Percentiles rank a stretch among this genome's conserved stretches.
These are phyloP conservation scores for Zaprionus inermis DNA, from an alignment of 1,140 invertebrate species.

Conservation along the genomic window DNA sequence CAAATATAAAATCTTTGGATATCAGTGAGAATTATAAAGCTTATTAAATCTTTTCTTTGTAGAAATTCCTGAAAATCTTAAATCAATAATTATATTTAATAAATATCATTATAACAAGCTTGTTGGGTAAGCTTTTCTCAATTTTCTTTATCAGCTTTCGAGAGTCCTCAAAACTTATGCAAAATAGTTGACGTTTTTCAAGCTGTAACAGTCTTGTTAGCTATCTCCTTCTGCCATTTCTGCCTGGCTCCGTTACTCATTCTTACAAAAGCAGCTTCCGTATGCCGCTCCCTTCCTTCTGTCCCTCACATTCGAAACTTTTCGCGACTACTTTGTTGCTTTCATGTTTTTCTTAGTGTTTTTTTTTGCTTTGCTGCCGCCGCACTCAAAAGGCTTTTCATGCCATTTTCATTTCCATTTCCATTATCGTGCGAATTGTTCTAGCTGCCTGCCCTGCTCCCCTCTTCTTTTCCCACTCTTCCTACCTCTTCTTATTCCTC, in stretches of 20 bases:
- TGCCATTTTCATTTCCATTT: conserved; percentile 68
- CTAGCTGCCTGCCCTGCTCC: conserved; percentile 13
- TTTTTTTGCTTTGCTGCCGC: neutral
- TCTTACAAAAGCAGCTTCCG: too few species aligned
- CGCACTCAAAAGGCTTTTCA: conserved; percentile 65
- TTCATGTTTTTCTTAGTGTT: conserved; percentile 17
- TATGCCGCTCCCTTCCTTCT: too few species aligned
- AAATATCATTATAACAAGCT: neutral
- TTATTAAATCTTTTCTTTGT: too few species aligned
- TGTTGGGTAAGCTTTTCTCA: neutral
- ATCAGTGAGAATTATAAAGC: too few species aligned
- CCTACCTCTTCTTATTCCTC: neutral
- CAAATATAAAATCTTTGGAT: too few species aligned
- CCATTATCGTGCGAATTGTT: conserved; percentile 72
- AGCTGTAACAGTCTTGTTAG: neutral
- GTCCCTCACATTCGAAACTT: too few species aligned
- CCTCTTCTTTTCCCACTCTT: neutral
- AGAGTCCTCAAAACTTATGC: neutral
- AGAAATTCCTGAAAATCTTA: too few species aligned
- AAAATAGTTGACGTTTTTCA: neutral
- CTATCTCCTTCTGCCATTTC: neutral
- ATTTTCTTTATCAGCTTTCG: neutral
- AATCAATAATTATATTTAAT: too few species aligned
- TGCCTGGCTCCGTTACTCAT: neutral
- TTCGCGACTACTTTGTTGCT: conserved; percentile 11